Base-by-base conservation (phyloP, 2,888 invertebrate genomes). In the Tinea semifulvella region DNA sequence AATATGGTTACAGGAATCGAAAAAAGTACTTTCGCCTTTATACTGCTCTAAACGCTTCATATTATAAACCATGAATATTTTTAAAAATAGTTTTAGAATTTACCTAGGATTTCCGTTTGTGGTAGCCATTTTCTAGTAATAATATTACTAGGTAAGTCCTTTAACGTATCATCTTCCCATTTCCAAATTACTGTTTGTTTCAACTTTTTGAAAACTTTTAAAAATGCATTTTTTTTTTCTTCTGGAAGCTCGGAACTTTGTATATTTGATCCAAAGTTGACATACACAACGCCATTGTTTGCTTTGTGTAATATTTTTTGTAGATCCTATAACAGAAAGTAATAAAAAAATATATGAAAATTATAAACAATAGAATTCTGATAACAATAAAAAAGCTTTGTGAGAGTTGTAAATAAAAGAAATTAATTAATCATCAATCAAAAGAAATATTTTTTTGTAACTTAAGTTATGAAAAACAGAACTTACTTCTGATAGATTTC, bases 181-280 rank as follows among this genome's bases (percentile, higher is more conserved):
- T 89, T 89, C 88, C 88, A 88, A 10, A 90, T 55, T 0, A 90
- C 83, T 2, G 79, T 84, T 49, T 88, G 85, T 49, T 88, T 85
- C 0, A 88, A 53, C 46, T 72, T 76, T 1, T 79, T 65, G 40
- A 90, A 84, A 2, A 81, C 82, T 43, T 83, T 82, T 8, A 85
- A 61, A 25, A 90, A 76, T 1, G 68, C 76, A 13, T 75, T 58
- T 17, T 73, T 65, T 48, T 76, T 84, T 1, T 83, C 75, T 0
- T 57, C 53, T 0, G 84, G 75, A 46, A 89, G 58, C 49, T 85
- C 73, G 7, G 75, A 65, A 46, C 82, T 81, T 45, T 77, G 70
- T 0, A 86, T 67, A 49, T 84, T 83, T 0, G 86, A 84, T 1
- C 87, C 88, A 55, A 88, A 79, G 52, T 83, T 85, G 50, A 86